Evolutionary conservation across 2,888 invertebrate genomes (phyloP).

Genomic region (Rhamphomyia laevipes): DNA sequence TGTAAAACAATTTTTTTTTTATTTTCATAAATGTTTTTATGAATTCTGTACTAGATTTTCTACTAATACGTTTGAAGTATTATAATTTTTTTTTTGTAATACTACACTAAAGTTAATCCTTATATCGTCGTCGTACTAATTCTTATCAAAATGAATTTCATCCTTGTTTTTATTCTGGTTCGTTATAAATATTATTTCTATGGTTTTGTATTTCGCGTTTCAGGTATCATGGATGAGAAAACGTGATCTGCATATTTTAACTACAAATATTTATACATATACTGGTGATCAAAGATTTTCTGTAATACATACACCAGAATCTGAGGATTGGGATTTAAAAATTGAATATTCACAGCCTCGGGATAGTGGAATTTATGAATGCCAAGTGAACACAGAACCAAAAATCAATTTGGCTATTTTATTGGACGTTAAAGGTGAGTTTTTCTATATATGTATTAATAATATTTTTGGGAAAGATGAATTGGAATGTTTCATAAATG

Average conservation of each 20-base stretch:
- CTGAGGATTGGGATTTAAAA: conserved; percentile 78
- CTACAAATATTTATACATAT: conserved; percentile 73
- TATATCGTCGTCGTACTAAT: no score
- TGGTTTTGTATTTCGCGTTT: neutral
- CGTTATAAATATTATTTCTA: no score
- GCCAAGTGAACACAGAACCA: conserved; percentile 82
- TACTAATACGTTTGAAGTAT: no score
- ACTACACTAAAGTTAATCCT: no score
- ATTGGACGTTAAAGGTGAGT: conserved; percentile 68
- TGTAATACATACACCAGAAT: conserved; percentile 69
- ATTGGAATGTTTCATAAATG: no score
- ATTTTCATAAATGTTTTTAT: no score
- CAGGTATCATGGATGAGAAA: conserved; percentile 38
- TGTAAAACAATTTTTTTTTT: no score
- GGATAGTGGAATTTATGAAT: conserved; percentile 78
- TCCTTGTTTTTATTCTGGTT: no score
- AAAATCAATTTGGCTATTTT: conserved; percentile 76
- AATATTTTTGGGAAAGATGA: neutral
- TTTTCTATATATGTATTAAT: neutral
- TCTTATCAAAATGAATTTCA: no score
- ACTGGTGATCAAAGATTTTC: conserved; percentile 80
- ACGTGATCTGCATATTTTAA: conserved; percentile 62
- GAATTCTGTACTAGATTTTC: no score
- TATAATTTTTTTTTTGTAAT: no score
- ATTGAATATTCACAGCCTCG: conserved; percentile 73